Conservation (phyloP, 1,140 invertebrate species). For the Campoletis sonorensis region DNA sequence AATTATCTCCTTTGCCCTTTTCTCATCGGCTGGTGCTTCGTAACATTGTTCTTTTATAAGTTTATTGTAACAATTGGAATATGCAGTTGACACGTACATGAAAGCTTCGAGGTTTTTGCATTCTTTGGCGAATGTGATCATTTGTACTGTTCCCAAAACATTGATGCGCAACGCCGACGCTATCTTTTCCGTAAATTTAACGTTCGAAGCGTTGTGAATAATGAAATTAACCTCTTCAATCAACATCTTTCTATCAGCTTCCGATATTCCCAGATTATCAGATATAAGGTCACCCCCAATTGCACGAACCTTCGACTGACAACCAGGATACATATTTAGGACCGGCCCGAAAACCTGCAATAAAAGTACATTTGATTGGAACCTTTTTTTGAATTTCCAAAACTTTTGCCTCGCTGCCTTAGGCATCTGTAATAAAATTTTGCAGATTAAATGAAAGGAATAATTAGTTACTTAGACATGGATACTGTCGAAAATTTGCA, state of each 20-base stretch:
- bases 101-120: constrained; percentile 75
- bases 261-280: constrained; percentile 82
- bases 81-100: constrained; percentile 64
- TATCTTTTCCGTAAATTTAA: constrained; percentile 91
- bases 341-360: constrained; percentile 79
- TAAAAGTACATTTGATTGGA: too few species aligned
- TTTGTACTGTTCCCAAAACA: constrained; percentile 80
- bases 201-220: constrained; percentile 92
- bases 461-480: too few species aligned
- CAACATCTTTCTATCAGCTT: constrained; percentile 79
- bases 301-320: constrained; percentile 79
- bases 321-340: constrained; percentile 72
- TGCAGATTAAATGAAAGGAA: too few species aligned
- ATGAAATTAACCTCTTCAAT: constrained; percentile 82
- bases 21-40: constrained; percentile 67
- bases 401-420: too few species aligned
- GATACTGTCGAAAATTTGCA: too few species aligned
- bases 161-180: constrained; percentile 81
- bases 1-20: constrained; percentile 74
- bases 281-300: constrained; percentile 83
- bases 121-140: constrained; percentile 79
- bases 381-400: too few species aligned
- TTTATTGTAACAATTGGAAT: constrained; percentile 67
- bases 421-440: too few species aligned
- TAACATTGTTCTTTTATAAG: constrained; percentile 78